These are phyloP conservation scores for Xestia c-nigrum DNA, from an alignment of 2,888 invertebrate species.

Conservation along the genomic window DNA sequence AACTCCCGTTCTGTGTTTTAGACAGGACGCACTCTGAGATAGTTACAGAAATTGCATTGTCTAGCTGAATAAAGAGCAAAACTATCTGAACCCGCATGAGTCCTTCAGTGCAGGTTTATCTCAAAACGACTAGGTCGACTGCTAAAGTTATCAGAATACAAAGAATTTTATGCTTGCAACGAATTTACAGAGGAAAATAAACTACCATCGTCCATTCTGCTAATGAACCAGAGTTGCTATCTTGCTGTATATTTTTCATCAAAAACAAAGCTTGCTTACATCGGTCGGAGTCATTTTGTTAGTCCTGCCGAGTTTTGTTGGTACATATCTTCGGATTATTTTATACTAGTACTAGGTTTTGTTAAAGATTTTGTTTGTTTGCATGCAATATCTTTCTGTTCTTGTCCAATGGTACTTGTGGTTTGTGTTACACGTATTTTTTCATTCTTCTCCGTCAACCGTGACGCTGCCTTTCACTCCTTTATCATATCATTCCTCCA, in stretches of 20 bases:
- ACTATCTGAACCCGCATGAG: neutral
- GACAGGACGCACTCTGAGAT: neutral
- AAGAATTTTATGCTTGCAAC: slow-evolving; percentile 5
- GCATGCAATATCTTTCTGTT: no score
- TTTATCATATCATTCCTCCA: no score
- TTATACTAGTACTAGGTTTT: no score
- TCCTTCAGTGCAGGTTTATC: neutral
- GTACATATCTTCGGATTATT: no score
- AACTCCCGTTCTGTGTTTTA: no score
- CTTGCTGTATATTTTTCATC: neutral
- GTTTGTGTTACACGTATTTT: no score
- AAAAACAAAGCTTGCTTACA: neutral
- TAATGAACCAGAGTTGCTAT: neutral
- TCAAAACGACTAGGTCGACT: neutral
- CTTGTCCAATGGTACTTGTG: no score
- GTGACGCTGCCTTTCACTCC: no score
- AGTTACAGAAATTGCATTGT: neutral
- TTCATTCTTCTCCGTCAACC: no score
- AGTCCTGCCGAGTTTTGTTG: neutral
- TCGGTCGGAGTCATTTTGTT: neutral
- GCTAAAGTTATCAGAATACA: neutral
- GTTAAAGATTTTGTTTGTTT: no score
- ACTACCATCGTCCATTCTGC: neutral
- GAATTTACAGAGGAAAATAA: neutral
- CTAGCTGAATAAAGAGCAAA: neutral